Conservation (phyloP, 2,888 invertebrate species). For the Drosophila paranaensis region DNA sequence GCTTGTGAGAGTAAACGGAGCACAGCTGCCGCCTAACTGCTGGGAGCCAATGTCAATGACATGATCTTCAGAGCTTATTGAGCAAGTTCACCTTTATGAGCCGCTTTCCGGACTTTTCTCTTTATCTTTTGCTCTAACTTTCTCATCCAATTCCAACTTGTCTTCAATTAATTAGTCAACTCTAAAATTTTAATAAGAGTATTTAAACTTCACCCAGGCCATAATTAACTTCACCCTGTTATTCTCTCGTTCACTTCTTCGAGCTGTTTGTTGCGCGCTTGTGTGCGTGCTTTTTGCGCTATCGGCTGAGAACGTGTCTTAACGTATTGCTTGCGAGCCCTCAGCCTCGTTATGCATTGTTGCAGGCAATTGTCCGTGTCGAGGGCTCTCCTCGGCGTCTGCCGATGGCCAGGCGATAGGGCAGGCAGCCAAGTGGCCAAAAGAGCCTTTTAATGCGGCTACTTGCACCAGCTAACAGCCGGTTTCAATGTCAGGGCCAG, state of each 20-base stretch:
- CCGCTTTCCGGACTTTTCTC: too few species aligned
- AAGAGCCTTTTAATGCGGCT: conserved; percentile 53
- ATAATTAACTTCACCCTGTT: not conserved
- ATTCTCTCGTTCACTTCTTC: not conserved
- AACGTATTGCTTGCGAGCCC: conserved; percentile 60
- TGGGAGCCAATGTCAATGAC: too few species aligned
- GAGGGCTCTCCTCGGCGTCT: conserved; percentile 24
- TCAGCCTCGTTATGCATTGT: conserved; percentile 74
- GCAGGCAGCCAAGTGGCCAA: conserved; percentile 53
- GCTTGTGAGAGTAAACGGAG: too few species aligned
- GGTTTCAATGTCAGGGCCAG: conserved; percentile 54
- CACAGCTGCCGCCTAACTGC: too few species aligned
- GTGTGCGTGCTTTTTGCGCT: conserved; percentile 25
- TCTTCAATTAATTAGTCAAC: too few species aligned
- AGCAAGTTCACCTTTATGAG: too few species aligned
- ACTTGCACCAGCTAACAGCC: conserved; percentile 33
- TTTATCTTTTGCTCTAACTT: too few species aligned
- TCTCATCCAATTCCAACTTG: too few species aligned
- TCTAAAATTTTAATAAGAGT: not conserved
- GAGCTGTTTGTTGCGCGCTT: conserved; percentile 4
- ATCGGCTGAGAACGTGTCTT: conserved; percentile 18
- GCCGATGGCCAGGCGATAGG: conserved; percentile 62
- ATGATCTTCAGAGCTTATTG: too few species aligned
- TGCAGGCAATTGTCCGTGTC: conserved; percentile 53
- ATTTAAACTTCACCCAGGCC: not conserved